Base-by-base conservation (phyloP, 1,140 invertebrate species). In the Atopsyche davidsoni region DNA sequence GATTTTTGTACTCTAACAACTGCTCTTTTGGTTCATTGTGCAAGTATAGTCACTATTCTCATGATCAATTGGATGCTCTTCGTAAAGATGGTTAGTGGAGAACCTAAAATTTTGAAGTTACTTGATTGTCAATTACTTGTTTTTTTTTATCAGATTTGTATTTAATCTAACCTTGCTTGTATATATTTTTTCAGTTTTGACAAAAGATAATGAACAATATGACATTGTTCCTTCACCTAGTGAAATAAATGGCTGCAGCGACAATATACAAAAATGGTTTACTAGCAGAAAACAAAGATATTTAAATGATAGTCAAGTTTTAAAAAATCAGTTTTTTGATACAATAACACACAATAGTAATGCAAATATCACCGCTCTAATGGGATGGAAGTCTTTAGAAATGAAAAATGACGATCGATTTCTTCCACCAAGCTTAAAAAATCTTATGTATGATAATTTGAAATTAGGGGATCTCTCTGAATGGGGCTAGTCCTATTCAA, bases 1-100 rank as follows among this genome's bases (percentile, higher is more conserved):
- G 71, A 53, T 80, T 76, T 61, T 51, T 70, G 9, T 72, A 59
- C n/a, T 47, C 53, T 38, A 78, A 78, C n/a, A 63, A 74, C 17
- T 85, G 82, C 59, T 61, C 70, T 17, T 85, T 83, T 68, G 79
- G 78, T 10, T 61, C 63, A 9, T 73, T 71, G 42, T 85, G 82
- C 53, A 75, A 73, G 62, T 83, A 75, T 60, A 80, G 79, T 3
- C 82, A 85, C 64, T 83, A 80, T 46, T 75, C 72, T 7, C 68
- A 62, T 28, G 66, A 74, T 32, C 68, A 80, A 65, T 63, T 83
- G 22, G 69, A 73, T 62, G 59, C 71, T 39, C 60, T 83, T 11
- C 69, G 72, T 60, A 60, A 68, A 53, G 63, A 76, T 59, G 74
- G 80, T 82, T 74, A 67, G 41, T 54, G 55, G n/a, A n/a, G n/a